Conservation (phyloP, 2,113 vertebrate species). For the Ramphastos sulfuratus region DNA sequence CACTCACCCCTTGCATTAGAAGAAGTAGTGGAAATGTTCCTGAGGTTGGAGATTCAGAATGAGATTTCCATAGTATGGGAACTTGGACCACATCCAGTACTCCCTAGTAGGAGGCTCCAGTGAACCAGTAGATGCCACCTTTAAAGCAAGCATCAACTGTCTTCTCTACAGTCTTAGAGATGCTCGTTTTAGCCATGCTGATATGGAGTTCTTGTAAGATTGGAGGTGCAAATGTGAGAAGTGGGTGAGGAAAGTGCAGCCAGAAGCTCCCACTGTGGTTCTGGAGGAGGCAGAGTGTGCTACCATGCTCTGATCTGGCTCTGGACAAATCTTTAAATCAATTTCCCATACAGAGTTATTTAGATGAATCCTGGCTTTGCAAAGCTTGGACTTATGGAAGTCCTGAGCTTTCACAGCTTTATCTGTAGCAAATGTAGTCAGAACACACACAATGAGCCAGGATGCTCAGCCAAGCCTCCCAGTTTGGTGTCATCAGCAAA, state of each 20-base stretch:
- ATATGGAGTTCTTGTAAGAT: background rate
- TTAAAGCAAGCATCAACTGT: background rate
- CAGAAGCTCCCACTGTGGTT: background rate
- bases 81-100: background rate
- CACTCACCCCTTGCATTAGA: background rate
- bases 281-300: background rate
- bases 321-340: background rate
- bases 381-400: background rate
- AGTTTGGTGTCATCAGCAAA: too few relatives aligned
- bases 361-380: background rate
- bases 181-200: background rate
- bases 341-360: background rate
- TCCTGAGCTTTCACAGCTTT: background rate
- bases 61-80: background rate
- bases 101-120: background rate
- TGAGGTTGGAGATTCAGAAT: too few relatives aligned
- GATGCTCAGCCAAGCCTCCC: background rate
- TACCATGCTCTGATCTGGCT: background rate
- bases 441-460: background rate
- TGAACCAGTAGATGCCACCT: background rate
- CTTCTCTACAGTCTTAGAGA: background rate
- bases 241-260: background rate
- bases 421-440: background rate
- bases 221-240: background rate
- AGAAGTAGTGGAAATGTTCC: background rate